A percentile compares a stretch with the other conserved stretches of the same genome.
Evolutionary conservation across 2,888 invertebrate species (phyloP).

Genomic region (Coelinius sp.): DNA sequence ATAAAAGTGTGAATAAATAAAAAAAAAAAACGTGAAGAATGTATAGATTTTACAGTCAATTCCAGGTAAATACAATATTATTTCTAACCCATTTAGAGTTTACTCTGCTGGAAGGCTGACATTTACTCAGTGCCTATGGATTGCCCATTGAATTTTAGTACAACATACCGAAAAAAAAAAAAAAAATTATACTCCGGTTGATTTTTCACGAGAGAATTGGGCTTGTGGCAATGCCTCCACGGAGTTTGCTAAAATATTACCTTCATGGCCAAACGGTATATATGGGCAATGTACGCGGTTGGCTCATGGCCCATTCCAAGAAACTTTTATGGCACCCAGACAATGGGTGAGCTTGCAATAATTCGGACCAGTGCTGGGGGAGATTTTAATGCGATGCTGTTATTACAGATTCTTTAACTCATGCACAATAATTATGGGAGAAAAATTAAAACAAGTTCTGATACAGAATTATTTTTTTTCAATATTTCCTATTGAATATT

Average conservation of each 20-base stretch:
- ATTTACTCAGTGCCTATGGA: background rate
- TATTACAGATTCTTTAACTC: background rate
- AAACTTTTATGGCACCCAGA: conserved; percentile 47
- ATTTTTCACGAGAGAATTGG: background rate
- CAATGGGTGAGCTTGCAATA: conserved; percentile 45
- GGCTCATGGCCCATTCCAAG: conserved; percentile 35
- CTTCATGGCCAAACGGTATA: background rate
- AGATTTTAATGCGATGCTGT: background rate
- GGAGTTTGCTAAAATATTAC: background rate
- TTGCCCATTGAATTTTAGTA: background rate
- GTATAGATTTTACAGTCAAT: background rate
- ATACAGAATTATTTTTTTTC: background rate
- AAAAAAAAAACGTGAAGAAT: background rate
- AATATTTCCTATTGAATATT: too few relatives aligned
- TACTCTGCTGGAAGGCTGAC: background rate
- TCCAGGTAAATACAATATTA: background rate
- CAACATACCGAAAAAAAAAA: background rate
- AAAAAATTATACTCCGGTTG: background rate
- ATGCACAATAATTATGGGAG: background rate
- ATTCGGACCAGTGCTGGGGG: conserved; percentile 6
- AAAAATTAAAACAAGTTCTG: background rate
- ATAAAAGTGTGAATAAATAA: background rate
- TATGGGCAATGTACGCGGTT: background rate
- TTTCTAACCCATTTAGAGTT: background rate
- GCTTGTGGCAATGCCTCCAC: background rate